These are phyloP conservation scores for Nephrotoma guestfalica DNA, from an alignment of 2,888 invertebrate genomes.

Conservation along the genomic window DNA sequence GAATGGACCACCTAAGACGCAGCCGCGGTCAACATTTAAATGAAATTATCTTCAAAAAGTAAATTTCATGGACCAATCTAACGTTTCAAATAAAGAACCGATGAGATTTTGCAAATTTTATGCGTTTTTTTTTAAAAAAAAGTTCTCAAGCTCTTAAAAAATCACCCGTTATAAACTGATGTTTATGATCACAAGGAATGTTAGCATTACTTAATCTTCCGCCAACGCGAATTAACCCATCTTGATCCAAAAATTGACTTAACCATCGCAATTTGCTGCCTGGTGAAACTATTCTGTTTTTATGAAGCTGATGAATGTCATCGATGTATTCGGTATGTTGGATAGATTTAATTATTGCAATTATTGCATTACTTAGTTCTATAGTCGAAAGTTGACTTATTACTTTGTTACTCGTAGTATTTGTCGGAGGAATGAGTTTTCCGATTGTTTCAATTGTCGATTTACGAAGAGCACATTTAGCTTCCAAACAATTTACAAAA, in stretches of 20 bases:
- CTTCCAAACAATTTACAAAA: background rate
- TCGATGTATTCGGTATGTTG: background rate
- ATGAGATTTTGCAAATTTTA: too few species aligned
- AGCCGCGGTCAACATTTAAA: too few species aligned
- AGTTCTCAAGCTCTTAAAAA: too few species aligned
- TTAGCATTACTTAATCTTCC: too few species aligned
- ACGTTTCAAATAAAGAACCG: too few species aligned
- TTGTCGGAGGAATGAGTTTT: background rate
- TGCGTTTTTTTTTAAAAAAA: too few species aligned
- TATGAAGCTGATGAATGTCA: background rate
- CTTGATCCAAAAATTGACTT: background rate
- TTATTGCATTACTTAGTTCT: background rate
- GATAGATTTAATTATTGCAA: background rate
- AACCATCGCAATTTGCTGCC: background rate
- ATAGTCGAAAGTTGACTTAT: background rate
- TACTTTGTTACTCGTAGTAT: background rate
- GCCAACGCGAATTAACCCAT: background rate
- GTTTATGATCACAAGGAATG: background rate
- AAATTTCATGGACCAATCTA: too few species aligned
- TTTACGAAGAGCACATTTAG: background rate
- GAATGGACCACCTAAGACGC: too few species aligned
- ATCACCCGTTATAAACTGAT: too few species aligned
- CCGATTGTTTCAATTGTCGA: background rate
- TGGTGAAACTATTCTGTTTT: background rate
- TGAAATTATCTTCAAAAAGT: too few species aligned